A percentile compares a stretch with the other conserved stretches of the same genome.
These are phyloP conservation scores for Calidris pygmaea DNA, from an alignment of 2,113 vertebrate species.

Conservation along the genomic window DNA sequence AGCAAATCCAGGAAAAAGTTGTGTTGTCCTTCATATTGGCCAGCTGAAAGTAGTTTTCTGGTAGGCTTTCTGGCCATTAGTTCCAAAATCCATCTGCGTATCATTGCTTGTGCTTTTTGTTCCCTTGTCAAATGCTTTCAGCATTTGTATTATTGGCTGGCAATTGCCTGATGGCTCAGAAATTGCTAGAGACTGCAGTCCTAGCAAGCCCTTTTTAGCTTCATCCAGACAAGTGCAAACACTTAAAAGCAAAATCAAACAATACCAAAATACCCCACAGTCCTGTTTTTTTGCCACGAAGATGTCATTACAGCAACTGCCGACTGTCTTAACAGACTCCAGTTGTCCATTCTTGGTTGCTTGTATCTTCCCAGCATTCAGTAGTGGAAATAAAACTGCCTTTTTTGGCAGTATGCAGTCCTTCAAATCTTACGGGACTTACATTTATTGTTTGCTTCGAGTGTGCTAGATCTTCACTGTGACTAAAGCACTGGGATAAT, in stretches of 20 bases:
- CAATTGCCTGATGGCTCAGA: slow-evolving; percentile 18
- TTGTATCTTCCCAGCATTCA: background rate
- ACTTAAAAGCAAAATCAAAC: slow-evolving; percentile 45
- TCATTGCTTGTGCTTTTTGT: slow-evolving; percentile 16
- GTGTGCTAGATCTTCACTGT: background rate
- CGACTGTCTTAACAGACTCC: slow-evolving; percentile 37
- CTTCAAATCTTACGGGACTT: background rate
- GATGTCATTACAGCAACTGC: slow-evolving; percentile 25
- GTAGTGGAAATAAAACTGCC: slow-evolving; percentile 53
- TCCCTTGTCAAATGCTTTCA: slow-evolving; percentile 36
- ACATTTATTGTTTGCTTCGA: slow-evolving; percentile 1
- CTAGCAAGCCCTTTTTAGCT: slow-evolving; percentile 8
- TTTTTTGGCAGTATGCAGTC: slow-evolving; percentile 35
- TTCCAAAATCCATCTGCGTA: slow-evolving; percentile 28
- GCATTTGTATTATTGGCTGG: slow-evolving; percentile 47
- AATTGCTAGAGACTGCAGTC: background rate
- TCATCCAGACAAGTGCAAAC: slow-evolving; percentile 43
- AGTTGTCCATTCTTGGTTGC: slow-evolving; percentile 52
- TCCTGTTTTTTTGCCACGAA: background rate
- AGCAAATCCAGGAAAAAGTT: slow-evolving; percentile 18
- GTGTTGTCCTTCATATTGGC: background rate
- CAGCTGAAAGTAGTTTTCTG: background rate
- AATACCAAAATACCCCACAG: slow-evolving; percentile 28
- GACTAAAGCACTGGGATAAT: background rate
- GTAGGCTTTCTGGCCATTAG: slow-evolving; percentile 1